A percentile compares a stretch with the other conserved stretches of the same genome.
Evolutionary conservation across 2,113 vertebrate species (phyloP).

Genomic region (Macrotus californicus): DNA sequence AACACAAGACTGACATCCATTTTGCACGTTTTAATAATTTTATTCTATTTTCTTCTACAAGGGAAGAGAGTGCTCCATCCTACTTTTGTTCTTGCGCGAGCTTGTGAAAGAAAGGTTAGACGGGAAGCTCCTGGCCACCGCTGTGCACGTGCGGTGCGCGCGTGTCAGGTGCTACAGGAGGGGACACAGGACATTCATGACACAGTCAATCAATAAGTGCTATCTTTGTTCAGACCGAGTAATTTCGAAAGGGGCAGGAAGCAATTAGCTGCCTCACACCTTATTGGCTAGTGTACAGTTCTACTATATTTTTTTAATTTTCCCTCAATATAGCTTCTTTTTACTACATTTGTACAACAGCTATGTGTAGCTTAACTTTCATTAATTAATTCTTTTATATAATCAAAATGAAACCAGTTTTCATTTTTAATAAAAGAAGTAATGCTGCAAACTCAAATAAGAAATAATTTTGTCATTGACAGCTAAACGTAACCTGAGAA

Average conservation of each 20-base stretch:
- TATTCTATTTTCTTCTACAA: background rate
- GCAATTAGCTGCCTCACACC: slow-evolving; percentile 36
- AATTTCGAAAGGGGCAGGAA: slow-evolving; percentile 50
- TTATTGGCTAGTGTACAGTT: background rate
- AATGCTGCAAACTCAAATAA: slow-evolving; percentile 30
- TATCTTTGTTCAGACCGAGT: slow-evolving; percentile 62
- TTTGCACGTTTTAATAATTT: background rate
- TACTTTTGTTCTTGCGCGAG: background rate
- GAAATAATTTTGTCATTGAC: background rate
- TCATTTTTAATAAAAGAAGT: slow-evolving; percentile 34
- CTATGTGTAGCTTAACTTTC: background rate
- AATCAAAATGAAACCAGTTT: slow-evolving; percentile 23
- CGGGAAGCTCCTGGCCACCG: background rate
- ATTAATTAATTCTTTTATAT: slow-evolving; percentile 10
- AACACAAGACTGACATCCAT: background rate
- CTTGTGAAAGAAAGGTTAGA: background rate
- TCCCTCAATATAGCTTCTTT: background rate
- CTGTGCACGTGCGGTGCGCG: background rate
- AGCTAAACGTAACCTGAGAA: background rate
- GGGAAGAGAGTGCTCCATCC: background rate
- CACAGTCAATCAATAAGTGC: slow-evolving; percentile 61
- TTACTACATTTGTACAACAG: slow-evolving; percentile 32
- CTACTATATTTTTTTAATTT: background rate
- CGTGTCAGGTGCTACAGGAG: background rate
- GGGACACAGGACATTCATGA: slow-evolving; percentile 41